These are phyloP conservation scores for Sturnira hondurensis DNA, from an alignment of 2,113 vertebrate species.

Conservation along the genomic window DNA sequence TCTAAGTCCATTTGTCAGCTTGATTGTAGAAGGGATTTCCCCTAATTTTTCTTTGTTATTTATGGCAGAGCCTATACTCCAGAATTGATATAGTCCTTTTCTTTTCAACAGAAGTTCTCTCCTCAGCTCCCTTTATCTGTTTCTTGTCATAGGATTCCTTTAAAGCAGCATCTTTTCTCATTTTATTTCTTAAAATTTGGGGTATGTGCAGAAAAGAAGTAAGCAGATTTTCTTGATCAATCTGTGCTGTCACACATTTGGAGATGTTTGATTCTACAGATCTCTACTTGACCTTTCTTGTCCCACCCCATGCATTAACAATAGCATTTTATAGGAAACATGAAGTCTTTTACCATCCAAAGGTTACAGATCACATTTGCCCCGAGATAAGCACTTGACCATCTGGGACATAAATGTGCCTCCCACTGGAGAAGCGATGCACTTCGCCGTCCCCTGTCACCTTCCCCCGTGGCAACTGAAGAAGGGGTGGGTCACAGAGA, in stretches of 20 bases:
- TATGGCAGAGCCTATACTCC: neutral
- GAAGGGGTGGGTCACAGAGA: neutral
- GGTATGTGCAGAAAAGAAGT: neutral
- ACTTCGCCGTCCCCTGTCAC: neutral
- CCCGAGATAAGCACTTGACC: neutral
- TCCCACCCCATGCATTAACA: neutral
- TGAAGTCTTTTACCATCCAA: neutral
- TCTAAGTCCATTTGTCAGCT: neutral
- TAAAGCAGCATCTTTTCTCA: neutral
- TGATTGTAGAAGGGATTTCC: neutral
- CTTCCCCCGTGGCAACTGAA: neutral
- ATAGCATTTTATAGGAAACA: neutral
- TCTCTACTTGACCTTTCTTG: neutral
- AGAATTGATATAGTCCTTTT: neutral
- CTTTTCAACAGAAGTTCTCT: neutral
- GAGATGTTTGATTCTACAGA: neutral
- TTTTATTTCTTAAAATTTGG: conserved; percentile 13
- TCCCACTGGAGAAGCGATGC: neutral
- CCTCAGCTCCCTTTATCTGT: neutral
- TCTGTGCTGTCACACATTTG: neutral
- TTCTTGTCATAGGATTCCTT: neutral
- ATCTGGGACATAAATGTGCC: neutral
- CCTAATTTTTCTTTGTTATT: neutral
- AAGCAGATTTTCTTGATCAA: neutral
- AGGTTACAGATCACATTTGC: neutral